Evolutionary conservation across 2,888 invertebrate species (phyloP).

Genomic region (Athalia circularis): DNA sequence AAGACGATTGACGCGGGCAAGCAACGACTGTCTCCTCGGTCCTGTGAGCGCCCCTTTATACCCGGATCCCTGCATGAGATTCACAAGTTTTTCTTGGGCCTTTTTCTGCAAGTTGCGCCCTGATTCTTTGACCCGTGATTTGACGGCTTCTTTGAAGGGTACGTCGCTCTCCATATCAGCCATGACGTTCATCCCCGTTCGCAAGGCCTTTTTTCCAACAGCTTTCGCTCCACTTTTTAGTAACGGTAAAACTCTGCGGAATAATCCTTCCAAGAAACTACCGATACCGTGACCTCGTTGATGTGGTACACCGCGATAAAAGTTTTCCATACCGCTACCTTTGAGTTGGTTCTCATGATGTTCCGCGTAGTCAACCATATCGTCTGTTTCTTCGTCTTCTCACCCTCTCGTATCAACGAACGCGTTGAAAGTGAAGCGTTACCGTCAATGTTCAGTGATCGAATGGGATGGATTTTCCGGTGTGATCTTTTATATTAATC

Average conservation of each 20-base stretch:
- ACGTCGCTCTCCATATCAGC: slow-evolving; percentile 12
- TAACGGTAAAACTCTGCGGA: slow-evolving; percentile 46
- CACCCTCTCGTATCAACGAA: background rate
- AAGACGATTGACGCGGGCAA: background rate
- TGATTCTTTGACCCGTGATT: background rate
- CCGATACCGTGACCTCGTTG: slow-evolving; percentile 50
- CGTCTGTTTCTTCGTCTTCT: too few species aligned
- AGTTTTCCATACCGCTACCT: slow-evolving; percentile 39
- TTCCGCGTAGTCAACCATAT: slow-evolving; percentile 20
- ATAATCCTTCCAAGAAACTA: slow-evolving; percentile 50
- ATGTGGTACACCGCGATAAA: slow-evolving; percentile 44
- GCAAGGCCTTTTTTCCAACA: slow-evolving; percentile 37
- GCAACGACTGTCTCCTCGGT: background rate
- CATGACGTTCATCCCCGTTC: slow-evolving; percentile 24
- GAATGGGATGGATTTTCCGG: background rate
- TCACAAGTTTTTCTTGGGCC: background rate
- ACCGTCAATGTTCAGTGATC: slow-evolving; percentile 12
- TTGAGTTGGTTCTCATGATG: slow-evolving; percentile 21
- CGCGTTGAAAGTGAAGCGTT: slow-evolving; percentile 14
- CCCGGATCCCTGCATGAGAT: background rate
- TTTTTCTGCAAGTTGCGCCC: background rate
- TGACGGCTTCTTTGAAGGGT: slow-evolving; percentile 5
- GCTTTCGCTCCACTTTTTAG: slow-evolving; percentile 10
- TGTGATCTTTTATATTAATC: slow-evolving; percentile 17
- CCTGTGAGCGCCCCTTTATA: background rate